Conservation (phyloP, 2,888 invertebrate genomes). For the Diarsia mendica region DNA sequence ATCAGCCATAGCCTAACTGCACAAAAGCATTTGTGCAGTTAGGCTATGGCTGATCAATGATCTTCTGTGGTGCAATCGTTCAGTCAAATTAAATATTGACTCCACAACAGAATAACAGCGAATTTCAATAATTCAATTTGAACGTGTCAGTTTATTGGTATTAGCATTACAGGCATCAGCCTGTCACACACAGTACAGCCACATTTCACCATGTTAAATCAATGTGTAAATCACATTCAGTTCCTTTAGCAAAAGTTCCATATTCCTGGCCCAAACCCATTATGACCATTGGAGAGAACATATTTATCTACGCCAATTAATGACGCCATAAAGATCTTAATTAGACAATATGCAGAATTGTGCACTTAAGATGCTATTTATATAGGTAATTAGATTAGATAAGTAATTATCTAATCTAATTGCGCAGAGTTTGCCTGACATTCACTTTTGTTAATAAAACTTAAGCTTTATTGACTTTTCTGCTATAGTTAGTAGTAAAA, state of each 20-base stretch:
- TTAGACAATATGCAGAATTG: slow-evolving; percentile 65
- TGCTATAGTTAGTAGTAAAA: too few relatives aligned
- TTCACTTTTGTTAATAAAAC: slow-evolving; percentile 43
- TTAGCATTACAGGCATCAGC: too few relatives aligned
- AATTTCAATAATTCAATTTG: not conserved
- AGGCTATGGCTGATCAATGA: too few relatives aligned
- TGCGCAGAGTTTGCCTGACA: slow-evolving; percentile 24
- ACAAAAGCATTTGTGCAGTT: too few relatives aligned
- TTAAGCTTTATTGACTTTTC: slow-evolving; percentile 27
- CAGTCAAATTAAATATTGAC: not conserved
- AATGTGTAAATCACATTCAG: not conserved
- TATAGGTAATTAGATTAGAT: too few relatives aligned
- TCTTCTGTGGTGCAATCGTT: not conserved
- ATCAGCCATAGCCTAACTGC: not conserved
- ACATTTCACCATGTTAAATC: too few relatives aligned
- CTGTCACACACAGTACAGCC: too few relatives aligned
- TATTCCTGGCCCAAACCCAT: slow-evolving; percentile 19
- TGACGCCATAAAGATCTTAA: slow-evolving; percentile 65
- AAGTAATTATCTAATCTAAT: slow-evolving; percentile 22
- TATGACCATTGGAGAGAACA: slow-evolving; percentile 24
- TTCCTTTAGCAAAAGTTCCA: not conserved
- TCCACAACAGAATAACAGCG: not conserved
- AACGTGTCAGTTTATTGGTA: not conserved
- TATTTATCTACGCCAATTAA: slow-evolving; percentile 46
- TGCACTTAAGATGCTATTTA: slow-evolving; percentile 61